phyloP scores from a whole-genome alignment of 2,797 vertebrate species.

The Spinus pinus region DNA sequence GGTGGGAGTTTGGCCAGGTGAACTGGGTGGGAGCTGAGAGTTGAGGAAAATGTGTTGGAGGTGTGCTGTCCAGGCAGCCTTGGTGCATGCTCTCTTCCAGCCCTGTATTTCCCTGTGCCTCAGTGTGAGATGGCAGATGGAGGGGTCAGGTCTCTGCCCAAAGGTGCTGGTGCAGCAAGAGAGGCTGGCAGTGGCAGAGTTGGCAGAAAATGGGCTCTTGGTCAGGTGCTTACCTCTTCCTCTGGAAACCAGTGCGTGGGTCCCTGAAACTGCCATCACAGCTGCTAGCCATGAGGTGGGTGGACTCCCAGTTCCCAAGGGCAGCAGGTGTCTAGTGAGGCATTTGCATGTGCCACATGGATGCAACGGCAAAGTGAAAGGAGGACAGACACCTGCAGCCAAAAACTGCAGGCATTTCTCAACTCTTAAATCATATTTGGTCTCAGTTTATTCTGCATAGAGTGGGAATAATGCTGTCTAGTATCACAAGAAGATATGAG shows the following conservation, averaged over 20 bases:
- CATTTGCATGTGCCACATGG: background rate
- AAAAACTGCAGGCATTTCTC: background rate
- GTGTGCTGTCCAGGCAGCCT: background rate
- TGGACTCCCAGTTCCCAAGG: background rate
- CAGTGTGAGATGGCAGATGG: accelerated
- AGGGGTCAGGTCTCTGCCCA: background rate
- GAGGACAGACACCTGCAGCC: background rate
- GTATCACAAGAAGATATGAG: background rate
- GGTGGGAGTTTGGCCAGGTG: background rate
- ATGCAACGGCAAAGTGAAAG: background rate
- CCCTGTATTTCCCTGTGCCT: background rate
- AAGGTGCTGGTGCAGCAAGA: background rate
- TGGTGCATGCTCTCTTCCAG: accelerated
- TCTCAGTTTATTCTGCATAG: background rate
- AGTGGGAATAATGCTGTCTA: background rate
- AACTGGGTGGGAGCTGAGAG: background rate
- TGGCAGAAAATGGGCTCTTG: background rate
- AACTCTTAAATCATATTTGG: background rate
- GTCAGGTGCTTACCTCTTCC: background rate
- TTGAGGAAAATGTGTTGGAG: background rate
- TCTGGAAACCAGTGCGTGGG: background rate
- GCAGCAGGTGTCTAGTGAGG: background rate
- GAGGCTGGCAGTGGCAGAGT: background rate
- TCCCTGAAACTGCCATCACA: background rate
- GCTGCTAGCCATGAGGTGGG: background rate